phyloP scores from a whole-genome alignment of 2,797 vertebrate genomes.

The Anabas testudineus region DNA sequence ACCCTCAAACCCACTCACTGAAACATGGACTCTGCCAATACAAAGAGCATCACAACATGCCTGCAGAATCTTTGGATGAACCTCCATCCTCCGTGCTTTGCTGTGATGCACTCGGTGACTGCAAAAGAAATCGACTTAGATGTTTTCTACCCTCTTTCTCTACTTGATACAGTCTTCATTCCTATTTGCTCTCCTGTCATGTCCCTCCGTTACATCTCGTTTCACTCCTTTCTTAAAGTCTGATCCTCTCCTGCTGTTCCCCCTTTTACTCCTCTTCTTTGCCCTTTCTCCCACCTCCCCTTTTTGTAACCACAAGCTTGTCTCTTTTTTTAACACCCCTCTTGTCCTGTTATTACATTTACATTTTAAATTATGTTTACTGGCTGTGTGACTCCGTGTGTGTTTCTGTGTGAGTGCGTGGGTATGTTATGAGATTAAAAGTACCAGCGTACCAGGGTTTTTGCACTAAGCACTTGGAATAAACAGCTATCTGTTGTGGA shows the following conservation, averaged over 20 bases:
- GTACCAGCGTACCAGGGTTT: conserved; percentile 53
- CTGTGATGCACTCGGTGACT: conserved; percentile 13
- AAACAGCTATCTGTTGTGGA: conserved; percentile 59
- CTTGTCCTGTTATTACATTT: conserved; percentile 72
- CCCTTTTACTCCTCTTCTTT: conserved; percentile 4
- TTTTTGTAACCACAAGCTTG: neutral
- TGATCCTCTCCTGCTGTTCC: conserved; percentile 9
- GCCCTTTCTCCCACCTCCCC: neutral
- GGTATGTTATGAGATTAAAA: conserved; percentile 67
- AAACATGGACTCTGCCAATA: conserved; percentile 27
- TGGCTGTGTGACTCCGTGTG: conserved; percentile 28
- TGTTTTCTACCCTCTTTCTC: conserved; percentile 6
- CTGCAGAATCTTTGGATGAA: conserved; percentile 39
- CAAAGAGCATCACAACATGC: conserved; percentile 26
- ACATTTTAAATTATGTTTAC: conserved; percentile 73
- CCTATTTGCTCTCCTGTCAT: conserved; percentile 24
- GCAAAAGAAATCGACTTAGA: conserved; percentile 14
- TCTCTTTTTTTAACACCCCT: conserved; percentile 5
- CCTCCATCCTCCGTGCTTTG: conserved; percentile 20
- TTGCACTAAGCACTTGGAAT: conserved; percentile 62
- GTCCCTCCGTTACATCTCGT: conserved; percentile 26
- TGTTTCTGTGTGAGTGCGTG: conserved; percentile 21
- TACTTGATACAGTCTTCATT: conserved; percentile 14
- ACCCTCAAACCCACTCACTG: neutral
- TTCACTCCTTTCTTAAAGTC: conserved; percentile 22